Conservation (phyloP, 2,113 vertebrate genomes). For the Cephalopterus ornatus region DNA sequence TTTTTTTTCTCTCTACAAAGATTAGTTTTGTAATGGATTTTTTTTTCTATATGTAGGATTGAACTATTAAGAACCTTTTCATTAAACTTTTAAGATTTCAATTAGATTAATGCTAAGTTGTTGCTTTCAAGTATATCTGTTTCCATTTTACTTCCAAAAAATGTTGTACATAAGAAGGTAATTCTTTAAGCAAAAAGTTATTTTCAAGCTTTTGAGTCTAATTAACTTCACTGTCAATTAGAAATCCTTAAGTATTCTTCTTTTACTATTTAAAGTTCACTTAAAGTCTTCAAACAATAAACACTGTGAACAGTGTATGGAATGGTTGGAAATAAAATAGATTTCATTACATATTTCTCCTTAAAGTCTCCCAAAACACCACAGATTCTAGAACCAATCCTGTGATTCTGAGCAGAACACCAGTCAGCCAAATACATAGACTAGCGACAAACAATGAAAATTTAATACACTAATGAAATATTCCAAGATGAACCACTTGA, state of each 20-base stretch:
- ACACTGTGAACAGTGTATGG: not conserved
- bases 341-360: not conserved
- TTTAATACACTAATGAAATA: not conserved
- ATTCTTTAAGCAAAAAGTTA: not conserved
- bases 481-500: not conserved
- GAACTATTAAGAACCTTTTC: not conserved
- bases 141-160: not conserved
- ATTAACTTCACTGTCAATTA: not conserved
- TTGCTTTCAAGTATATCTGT: not conserved
- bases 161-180: not conserved
- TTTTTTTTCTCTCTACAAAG: not conserved
- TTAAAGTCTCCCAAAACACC: not conserved
- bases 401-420: not conserved
- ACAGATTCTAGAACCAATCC: not conserved
- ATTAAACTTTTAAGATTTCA: not conserved
- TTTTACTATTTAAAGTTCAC: not conserved
- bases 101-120: not conserved
- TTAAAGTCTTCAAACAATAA: not conserved
- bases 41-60: not conserved
- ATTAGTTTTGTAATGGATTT: not conserved
- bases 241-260: not conserved
- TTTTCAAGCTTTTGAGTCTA: not conserved
- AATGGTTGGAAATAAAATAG: not conserved
- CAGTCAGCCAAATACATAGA: not conserved
- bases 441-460: not conserved